Conservation (phyloP, 2,113 vertebrate genomes). For the Rana temporaria region DNA sequence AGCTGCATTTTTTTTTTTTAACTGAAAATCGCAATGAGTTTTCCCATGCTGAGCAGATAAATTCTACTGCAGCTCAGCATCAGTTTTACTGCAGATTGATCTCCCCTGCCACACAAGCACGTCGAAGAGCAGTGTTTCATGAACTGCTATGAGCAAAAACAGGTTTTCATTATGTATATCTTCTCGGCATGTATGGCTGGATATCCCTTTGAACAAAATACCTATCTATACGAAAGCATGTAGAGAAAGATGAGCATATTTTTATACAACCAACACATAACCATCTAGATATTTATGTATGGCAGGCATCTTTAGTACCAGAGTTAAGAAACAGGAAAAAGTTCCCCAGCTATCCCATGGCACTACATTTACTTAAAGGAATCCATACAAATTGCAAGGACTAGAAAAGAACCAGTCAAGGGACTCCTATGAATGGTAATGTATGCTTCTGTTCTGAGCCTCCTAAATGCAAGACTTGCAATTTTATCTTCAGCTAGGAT, state of each 20-base stretch:
- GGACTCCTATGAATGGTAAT: conserved; percentile 11
- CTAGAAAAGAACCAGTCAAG: conserved; percentile 27
- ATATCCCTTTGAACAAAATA: too few species aligned
- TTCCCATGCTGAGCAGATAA: too few species aligned
- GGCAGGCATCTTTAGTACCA: not conserved
- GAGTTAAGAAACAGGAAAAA: not conserved
- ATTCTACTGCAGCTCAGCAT: too few species aligned
- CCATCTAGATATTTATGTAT: not conserved
- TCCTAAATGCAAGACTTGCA: conserved; percentile 28
- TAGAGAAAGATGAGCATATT: not conserved
- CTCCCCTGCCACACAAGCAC: too few species aligned
- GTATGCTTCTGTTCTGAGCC: not conserved
- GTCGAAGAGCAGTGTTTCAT: too few species aligned
- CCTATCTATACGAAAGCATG: not conserved
- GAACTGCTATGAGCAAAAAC: too few species aligned
- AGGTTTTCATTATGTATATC: too few species aligned
- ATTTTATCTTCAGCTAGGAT: conserved; percentile 22
- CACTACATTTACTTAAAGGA: not conserved
- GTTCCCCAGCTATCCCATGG: not conserved
- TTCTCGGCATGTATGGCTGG: too few species aligned
- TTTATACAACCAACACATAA: too few species aligned
- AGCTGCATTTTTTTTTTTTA: too few species aligned
- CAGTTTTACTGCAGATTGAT: too few species aligned
- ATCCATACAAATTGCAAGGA: conserved; percentile 10
- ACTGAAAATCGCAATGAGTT: too few species aligned